Evolutionary conservation across 2,113 vertebrate species (phyloP), one percentile per base, ranked within the genome.

Genomic region (Pyrgilauda ruficollis): DNA sequence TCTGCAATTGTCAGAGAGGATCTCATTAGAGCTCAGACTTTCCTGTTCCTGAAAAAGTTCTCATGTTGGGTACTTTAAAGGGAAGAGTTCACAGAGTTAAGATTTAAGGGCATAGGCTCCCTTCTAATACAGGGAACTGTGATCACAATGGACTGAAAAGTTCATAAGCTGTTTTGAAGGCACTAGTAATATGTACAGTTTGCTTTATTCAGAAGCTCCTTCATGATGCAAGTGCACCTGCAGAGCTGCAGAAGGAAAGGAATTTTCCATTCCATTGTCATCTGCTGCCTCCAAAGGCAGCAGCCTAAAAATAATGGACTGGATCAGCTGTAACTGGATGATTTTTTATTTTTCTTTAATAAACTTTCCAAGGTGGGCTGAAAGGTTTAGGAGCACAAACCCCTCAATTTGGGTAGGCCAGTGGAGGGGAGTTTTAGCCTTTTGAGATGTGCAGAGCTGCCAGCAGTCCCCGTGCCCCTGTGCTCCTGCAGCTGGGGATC

Each of bases 101-200:
- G 96, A 95, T 94, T 90, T 94, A 91, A 95, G 94, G 94, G 89
- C 89, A 96, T 30, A 72, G 87, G 95, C 89, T 94, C 69, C 89
- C 96, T 96, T 94, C 94, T 94, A 92, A 87, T 97, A 79, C 87
- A 76, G 87, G 58, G 91, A 95, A 87, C 93, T 91, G 87, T 92
- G 96, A 93, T 97, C 89, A 97, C 94, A 95, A 92, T 94, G 89
- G 84, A 90, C 89, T 75, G 76, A 87, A 95, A 97, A 72, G 94
- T 97, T 97, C 95, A 93, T 94, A 95, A 94, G 94, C 86, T 93
- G 10, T 96, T 97, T 97, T 95, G 96, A 96, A 93, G 91, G 76
- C 84, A 61, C 80, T 92, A 95, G 80, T 94, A 67, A 95, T 90
- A 84, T 91, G 93, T 96, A 93, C 94, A 95, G 72, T 91, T 95